Base-by-base conservation (phyloP, 2,797 vertebrate genomes). In the Etheostoma perlongum region DNA sequence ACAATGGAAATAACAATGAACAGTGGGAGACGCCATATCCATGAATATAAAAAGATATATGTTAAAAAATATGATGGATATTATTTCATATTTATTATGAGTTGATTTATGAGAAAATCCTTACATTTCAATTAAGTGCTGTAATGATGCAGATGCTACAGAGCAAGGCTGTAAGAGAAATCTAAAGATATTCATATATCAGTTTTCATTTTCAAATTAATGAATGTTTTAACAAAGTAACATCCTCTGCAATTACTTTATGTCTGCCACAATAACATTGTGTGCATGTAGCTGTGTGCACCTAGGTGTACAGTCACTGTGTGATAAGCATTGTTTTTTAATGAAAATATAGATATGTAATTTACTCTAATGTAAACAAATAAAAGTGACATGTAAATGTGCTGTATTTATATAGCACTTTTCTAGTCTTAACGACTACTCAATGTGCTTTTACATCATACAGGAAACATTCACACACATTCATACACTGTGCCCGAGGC, bases 341-440 rank as follows among this genome's bases (percentile, higher is more conserved):
- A 57, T 78, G 6, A 48, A 75, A 30, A 40, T 36, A n/a, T 54
- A 15, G 13, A 46, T 49, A 18, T 51, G 65, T 16, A 54, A 68
- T 76, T 47, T 49, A 66, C 36, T 59, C 2, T 19, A 23, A 51
- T 59, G 21, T 2, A 46, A 44, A 40, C 60, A 73, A 82, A 67
- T 81, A 54, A 18, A 71, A 58, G 12, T 48, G 51, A 30, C 57
- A n/a, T n/a, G n/a, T n/a, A n/a, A n/a, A n/a, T n/a, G n/a, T n/a
- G n/a, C n/a, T n/a, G n/a, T n/a, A n/a, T n/a, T n/a, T n/a, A n/a
- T n/a, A n/a, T n/a, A n/a, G n/a, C n/a, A n/a, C n/a, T n/a, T n/a
- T n/a, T n/a, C n/a, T n/a, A n/a, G n/a, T n/a, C n/a, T n/a, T n/a
- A n/a, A n/a, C n/a, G n/a, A n/a, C n/a, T n/a, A n/a, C n/a, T n/a